These are phyloP conservation scores for Eciton burchellii DNA, from an alignment of 1,140 invertebrate species.

Conservation along the genomic window DNA sequence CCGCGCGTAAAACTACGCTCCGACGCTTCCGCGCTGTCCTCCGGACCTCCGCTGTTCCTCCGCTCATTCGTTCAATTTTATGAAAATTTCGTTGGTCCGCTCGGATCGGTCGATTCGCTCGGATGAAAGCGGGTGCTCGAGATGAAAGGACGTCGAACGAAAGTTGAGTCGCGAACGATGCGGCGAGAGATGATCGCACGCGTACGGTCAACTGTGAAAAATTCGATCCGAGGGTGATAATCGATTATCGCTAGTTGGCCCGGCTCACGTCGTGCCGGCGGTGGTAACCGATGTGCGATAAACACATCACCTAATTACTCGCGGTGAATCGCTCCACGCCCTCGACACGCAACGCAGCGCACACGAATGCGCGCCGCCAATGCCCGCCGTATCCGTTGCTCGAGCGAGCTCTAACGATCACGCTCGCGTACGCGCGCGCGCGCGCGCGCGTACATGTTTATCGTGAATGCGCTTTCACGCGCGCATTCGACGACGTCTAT, in stretches of 20 bases:
- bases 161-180: neutral
- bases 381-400: slow-evolving; percentile 31
- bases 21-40: too few species aligned
- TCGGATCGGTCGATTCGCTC: slow-evolving; percentile 16
- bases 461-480: slow-evolving; percentile 6
- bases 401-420: slow-evolving; percentile 35
- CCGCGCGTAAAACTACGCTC: too few species aligned
- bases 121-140: slow-evolving; percentile 21
- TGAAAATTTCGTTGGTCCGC: neutral
- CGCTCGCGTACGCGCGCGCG: slow-evolving; percentile 46
- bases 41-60: too few species aligned
- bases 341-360: slow-evolving; percentile 72
- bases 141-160: slow-evolving; percentile 19
- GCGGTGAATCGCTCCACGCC: slow-evolving; percentile 77
- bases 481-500: slow-evolving; percentile 13
- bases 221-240: slow-evolving; percentile 76
- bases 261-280: slow-evolving; percentile 73
- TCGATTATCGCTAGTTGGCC: slow-evolving; percentile 79
- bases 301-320: slow-evolving; percentile 84
- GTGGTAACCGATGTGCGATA: slow-evolving; percentile 81
- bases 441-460: slow-evolving; percentile 33
- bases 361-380: slow-evolving; percentile 64
- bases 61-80: slow-evolving; percentile 10
- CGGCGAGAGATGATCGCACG: slow-evolving; percentile 36
- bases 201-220: slow-evolving; percentile 75